Conservation (phyloP, 2,113 vertebrate species). For the Ammodytes dubius region DNA sequence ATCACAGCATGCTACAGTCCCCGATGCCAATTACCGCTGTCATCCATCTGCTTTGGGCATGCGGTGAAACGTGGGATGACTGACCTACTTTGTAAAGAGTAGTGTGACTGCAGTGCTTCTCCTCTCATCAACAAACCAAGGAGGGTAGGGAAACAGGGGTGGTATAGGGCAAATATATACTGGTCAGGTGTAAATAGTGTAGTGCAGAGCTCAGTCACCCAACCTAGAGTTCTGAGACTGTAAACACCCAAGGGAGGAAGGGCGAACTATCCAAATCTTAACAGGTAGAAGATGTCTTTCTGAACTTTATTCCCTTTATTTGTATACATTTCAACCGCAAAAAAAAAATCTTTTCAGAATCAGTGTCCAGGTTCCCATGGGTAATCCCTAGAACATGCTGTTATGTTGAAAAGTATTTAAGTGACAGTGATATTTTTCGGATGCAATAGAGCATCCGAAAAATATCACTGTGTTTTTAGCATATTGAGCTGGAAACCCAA, state of each 20-base stretch:
- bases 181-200: constrained; percentile 17
- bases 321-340: not conserved
- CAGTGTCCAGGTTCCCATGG: too few relatives aligned
- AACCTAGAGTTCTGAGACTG: not conserved
- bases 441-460: too few relatives aligned
- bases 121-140: constrained; percentile 62
- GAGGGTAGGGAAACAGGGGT: constrained; percentile 34
- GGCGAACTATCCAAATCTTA: not conserved
- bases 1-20: constrained; percentile 56
- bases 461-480: too few relatives aligned
- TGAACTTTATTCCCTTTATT: not conserved
- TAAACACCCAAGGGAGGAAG: not conserved
- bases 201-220: not conserved
- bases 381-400: too few relatives aligned
- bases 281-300: not conserved
- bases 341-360: not conserved
- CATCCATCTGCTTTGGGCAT: constrained; percentile 77
- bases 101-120: constrained; percentile 64
- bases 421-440: too few relatives aligned
- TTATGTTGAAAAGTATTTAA: too few relatives aligned
- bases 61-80: constrained; percentile 68
- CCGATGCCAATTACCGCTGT: constrained; percentile 79
- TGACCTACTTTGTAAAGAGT: constrained; percentile 77
- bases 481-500: too few relatives aligned
- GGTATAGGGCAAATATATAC: constrained; percentile 6